Percentiles rank a stretch among this genome's conserved stretches.
These are phyloP conservation scores for Cepaea nemoralis DNA, from an alignment of 1,140 invertebrate species.

Conservation along the genomic window DNA sequence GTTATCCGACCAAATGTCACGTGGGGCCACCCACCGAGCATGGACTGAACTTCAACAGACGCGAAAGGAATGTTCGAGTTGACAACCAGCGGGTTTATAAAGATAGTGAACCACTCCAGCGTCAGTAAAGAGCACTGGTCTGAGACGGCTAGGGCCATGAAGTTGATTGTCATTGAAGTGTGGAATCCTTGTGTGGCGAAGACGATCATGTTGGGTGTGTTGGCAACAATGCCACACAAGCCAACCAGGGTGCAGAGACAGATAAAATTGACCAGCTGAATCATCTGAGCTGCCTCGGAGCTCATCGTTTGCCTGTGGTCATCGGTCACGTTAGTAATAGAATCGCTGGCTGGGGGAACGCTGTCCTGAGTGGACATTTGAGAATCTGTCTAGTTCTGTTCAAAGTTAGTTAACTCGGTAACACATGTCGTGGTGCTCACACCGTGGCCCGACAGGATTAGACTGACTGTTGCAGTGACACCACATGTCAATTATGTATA, in stretches of 20 bases:
- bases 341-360: too few species aligned
- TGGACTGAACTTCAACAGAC: background rate
- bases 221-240: background rate
- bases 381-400: too few species aligned
- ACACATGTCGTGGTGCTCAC: too few species aligned
- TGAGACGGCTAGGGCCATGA: background rate
- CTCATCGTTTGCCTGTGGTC: too few species aligned
- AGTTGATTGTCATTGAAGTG: conserved; percentile 2
- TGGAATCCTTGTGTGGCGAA: conserved; percentile 3
- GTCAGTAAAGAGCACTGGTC: background rate
- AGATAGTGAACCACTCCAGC: background rate
- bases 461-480: too few species aligned
- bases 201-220: background rate
- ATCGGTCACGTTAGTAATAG: too few species aligned
- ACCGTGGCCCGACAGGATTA: too few species aligned
- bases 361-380: too few species aligned
- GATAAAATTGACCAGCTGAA: background rate
- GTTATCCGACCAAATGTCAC: conserved; percentile 12
- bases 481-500: too few species aligned
- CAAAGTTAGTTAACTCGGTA: too few species aligned
- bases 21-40: background rate
- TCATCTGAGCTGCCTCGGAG: background rate
- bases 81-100: background rate
- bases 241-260: background rate
- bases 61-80: background rate